These are phyloP conservation scores for Motacilla alba DNA, from an alignment of 2,113 vertebrate species.

Conservation along the genomic window DNA sequence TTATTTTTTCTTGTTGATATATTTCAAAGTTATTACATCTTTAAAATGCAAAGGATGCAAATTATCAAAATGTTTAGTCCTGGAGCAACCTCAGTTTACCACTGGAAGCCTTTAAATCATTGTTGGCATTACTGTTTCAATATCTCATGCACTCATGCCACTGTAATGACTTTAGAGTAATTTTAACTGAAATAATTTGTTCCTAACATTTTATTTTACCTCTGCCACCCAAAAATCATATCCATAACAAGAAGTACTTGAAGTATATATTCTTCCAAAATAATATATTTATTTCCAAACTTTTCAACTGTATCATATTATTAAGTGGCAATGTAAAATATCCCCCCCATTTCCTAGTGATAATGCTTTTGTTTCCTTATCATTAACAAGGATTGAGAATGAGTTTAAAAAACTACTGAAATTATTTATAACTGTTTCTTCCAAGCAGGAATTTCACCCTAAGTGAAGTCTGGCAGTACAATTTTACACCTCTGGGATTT, in stretches of 20 bases:
- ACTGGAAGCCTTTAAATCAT: not conserved
- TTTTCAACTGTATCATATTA: not conserved
- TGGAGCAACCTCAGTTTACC: not conserved
- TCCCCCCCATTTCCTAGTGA: not conserved
- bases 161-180: not conserved
- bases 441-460: not conserved
- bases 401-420: not conserved
- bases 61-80: not conserved
- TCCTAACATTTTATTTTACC: not conserved
- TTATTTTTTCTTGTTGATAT: not conserved
- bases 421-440: not conserved
- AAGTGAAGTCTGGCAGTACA: not conserved
- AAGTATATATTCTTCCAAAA: not conserved
- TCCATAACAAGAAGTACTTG: not conserved
- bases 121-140: not conserved
- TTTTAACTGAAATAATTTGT: not conserved
- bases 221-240: not conserved
- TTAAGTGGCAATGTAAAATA: not conserved
- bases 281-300: not conserved
- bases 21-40: not conserved
- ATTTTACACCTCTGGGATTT: not conserved
- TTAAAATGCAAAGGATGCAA: not conserved
- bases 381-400: not conserved
- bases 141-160: not conserved
- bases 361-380: not conserved